Evolutionary conservation across 2,797 vertebrate genomes (phyloP).

Genomic region (Tapirus indicus): DNA sequence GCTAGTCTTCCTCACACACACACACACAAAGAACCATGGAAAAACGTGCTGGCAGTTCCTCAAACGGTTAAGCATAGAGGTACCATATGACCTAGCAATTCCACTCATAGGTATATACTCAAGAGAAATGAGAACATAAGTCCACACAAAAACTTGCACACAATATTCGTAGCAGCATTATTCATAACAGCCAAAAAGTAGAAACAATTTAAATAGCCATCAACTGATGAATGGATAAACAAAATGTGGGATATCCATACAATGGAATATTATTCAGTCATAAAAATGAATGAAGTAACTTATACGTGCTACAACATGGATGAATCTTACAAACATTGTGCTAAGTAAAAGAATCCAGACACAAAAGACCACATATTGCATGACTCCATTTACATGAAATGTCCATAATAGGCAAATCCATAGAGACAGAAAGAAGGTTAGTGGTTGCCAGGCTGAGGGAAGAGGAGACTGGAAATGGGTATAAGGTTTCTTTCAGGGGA

Average conservation of each 20-base stretch:
- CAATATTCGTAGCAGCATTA: neutral
- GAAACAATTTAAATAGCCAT: neutral
- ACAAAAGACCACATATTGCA: neutral
- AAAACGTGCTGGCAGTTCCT: neutral
- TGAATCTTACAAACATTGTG: neutral
- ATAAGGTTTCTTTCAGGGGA: neutral
- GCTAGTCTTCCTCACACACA: too few species aligned
- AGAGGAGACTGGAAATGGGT: neutral
- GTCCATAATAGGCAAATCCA: neutral
- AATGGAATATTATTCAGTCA: neutral
- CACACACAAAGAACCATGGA: neutral
- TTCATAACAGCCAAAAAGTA: neutral
- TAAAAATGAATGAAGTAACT: neutral
- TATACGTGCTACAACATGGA: neutral
- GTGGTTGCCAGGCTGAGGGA: neutral
- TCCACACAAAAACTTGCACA: neutral
- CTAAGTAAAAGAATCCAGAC: conserved; percentile 13
- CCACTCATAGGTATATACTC: neutral
- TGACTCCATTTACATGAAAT: neutral
- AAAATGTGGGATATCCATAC: neutral
- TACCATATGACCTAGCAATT: neutral
- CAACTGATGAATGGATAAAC: neutral
- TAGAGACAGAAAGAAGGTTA: neutral
- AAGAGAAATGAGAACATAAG: neutral
- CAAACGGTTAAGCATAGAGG: conserved; percentile 1